Conservation (phyloP, 2,797 vertebrate species). For the Podarcis lilfordi region DNA sequence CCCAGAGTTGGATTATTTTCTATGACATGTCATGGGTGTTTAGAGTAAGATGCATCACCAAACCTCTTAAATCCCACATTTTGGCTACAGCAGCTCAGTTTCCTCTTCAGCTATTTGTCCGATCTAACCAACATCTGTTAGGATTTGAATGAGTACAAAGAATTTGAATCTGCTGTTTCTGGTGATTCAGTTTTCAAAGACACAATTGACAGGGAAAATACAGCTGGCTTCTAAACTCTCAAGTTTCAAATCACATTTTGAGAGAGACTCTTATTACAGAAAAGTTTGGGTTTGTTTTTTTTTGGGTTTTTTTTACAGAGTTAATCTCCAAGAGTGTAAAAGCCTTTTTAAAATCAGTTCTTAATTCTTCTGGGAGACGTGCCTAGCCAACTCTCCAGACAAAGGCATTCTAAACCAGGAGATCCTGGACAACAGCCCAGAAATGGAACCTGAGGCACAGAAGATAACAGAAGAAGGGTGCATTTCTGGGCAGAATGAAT, state of each 20-base stretch:
- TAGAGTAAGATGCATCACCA: not conserved
- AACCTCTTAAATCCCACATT: not conserved
- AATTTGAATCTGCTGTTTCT: not conserved
- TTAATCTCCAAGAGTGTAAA: slow-evolving; percentile 11
- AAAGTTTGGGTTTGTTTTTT: not conserved
- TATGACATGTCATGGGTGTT: not conserved
- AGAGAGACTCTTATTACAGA: not conserved
- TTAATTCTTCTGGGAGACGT: slow-evolving; percentile 47
- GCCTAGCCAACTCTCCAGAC: slow-evolving; percentile 32
- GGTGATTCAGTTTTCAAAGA: not conserved
- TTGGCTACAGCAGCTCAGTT: not conserved
- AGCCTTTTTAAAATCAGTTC: slow-evolving; percentile 12
- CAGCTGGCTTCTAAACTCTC: not conserved
- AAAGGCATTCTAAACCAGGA: slow-evolving; percentile 46
- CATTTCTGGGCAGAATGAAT: slow-evolving; percentile 27
- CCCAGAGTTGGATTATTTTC: not conserved
- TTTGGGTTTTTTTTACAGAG: slow-evolving; percentile 1
- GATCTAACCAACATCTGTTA: not conserved
- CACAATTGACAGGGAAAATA: not conserved
- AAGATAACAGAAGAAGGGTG: slow-evolving; percentile 7
- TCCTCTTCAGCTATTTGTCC: not conserved
- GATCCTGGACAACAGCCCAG: slow-evolving; percentile 48
- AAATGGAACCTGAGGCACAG: slow-evolving; percentile 45
- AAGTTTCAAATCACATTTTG: not conserved
- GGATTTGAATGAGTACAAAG: not conserved